phyloP scores from a whole-genome alignment of 2,797 vertebrate genomes.

The Rhinoraja longicauda region DNA sequence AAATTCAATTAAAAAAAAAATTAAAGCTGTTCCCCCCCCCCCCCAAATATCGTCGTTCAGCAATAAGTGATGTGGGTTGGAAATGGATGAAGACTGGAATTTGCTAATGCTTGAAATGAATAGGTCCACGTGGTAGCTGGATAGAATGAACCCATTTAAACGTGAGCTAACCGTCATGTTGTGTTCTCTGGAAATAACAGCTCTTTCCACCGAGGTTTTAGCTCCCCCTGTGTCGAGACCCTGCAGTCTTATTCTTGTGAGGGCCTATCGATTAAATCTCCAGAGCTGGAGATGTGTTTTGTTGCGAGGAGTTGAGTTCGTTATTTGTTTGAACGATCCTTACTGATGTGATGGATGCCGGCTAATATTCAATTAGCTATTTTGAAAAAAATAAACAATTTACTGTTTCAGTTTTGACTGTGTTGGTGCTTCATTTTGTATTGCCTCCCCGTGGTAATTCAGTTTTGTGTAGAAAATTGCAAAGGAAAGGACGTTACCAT shows the following conservation, averaged over 20 bases:
- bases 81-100: not conserved
- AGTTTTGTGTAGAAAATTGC: not conserved
- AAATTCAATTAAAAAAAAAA: not conserved
- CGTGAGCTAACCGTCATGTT: not conserved
- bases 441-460: not conserved
- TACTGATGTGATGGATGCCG: not conserved
- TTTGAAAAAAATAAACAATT: not conserved
- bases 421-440: not conserved
- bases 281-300: not conserved
- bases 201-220: not conserved
- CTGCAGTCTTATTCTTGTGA: not conserved
- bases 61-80: not conserved
- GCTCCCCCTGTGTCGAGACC: not conserved
- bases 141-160: not conserved
- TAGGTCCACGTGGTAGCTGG: not conserved
- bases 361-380: not conserved
- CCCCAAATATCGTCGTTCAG: not conserved
- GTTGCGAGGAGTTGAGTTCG: not conserved
- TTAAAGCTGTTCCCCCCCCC: too few relatives aligned
- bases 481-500: not conserved
- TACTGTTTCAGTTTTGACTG: not conserved
- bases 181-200: not conserved
- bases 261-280: conserved; percentile 23
- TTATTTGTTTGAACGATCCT: not conserved
- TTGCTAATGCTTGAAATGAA: not conserved